A percentile compares a stretch with the other conserved stretches of the same genome.
phyloP scores from a whole-genome alignment of 2,113 vertebrate species.

The Pristiophorus japonicus region DNA sequence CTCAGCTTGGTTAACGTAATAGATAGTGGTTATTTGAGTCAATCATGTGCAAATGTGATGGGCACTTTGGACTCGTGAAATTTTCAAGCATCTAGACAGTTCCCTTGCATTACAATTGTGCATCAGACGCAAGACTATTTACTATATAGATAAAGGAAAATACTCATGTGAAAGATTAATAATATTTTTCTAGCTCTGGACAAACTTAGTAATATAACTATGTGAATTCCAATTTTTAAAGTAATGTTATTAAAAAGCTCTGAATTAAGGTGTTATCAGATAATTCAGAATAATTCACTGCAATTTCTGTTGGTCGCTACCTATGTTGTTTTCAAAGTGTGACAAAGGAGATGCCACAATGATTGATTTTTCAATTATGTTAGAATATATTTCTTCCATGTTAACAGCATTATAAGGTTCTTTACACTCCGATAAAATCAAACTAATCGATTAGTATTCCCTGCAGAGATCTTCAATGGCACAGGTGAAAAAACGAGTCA shows the following conservation, averaged over 20 bases:
- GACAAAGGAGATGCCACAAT: conserved; percentile 47
- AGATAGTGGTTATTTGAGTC: background rate
- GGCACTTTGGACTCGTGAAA: too few species aligned
- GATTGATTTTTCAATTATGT: conserved; percentile 49
- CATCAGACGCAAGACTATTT: too few species aligned
- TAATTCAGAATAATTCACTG: conserved; percentile 3
- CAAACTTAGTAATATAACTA: background rate
- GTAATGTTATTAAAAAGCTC: background rate
- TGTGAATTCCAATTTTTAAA: too few species aligned
- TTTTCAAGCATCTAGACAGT: too few species aligned
- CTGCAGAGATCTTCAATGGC: conserved; percentile 42
- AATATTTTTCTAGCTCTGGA: background rate
- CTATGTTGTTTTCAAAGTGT: conserved; percentile 45
- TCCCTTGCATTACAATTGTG: too few species aligned
- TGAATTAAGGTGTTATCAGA: too few species aligned
- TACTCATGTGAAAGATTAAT: background rate
- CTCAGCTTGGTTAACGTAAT: background rate
- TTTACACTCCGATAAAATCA: conserved; percentile 48
- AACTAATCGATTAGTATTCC: conserved; percentile 47
- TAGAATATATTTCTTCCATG: conserved; percentile 46
- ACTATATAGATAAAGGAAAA: too few species aligned
- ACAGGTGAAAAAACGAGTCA: conserved; percentile 39
- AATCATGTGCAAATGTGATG: too few species aligned
- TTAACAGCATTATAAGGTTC: conserved; percentile 47
- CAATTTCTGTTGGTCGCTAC: conserved; percentile 35